Percentiles rank a stretch among this genome's conserved stretches.
Evolutionary conservation across 2,797 vertebrate species (phyloP).

Genomic region (Picus viridis): DNA sequence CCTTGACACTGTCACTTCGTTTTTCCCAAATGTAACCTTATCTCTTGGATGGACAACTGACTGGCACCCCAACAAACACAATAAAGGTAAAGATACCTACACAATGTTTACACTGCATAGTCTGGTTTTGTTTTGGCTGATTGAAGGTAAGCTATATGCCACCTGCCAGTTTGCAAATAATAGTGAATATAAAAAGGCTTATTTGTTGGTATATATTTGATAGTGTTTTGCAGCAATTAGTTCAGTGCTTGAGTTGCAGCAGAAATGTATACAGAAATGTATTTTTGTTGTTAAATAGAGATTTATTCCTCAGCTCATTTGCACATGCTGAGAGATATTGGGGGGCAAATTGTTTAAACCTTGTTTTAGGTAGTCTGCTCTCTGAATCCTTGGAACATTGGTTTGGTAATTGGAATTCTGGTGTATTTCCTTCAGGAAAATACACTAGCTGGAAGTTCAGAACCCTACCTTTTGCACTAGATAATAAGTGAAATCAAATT

Average conservation of each 20-base stretch:
- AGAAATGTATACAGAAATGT: background rate
- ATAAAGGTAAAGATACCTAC: conserved; percentile 77
- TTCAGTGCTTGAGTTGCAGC: background rate
- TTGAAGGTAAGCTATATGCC: background rate
- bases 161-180: background rate
- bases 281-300: background rate
- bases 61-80: conserved; percentile 75
- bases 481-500: background rate
- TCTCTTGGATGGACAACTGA: conserved; percentile 92
- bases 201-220: background rate
- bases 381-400: background rate
- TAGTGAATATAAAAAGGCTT: background rate
- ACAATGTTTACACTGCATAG: background rate
- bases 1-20: conserved; percentile 63
- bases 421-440: rapidly evolving
- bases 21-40: conserved; percentile 80
- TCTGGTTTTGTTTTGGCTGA: background rate
- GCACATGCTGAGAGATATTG: rapidly evolving
- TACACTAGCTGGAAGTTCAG: background rate
- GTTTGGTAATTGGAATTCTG: rapidly evolving
- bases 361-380: background rate
- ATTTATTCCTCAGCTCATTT: background rate
- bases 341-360: too few species aligned
- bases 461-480: background rate
- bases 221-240: background rate